phyloP scores from a whole-genome alignment of 2,797 vertebrate genomes.

The Takifugu ocellatus region DNA sequence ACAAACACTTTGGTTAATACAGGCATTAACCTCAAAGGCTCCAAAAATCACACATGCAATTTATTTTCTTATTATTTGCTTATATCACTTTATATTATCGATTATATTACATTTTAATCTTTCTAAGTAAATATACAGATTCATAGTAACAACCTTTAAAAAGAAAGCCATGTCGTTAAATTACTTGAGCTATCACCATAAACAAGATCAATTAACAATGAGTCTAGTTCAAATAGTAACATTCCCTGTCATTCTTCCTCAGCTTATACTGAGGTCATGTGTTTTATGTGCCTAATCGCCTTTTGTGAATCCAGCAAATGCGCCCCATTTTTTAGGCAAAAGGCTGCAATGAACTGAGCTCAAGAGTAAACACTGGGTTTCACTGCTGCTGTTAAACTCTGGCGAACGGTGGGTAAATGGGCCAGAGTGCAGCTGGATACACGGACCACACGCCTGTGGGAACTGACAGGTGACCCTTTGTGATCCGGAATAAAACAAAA shows the following conservation, averaged over 20 bases:
- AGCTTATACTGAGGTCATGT: slow-evolving; percentile 39
- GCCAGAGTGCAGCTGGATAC: slow-evolving; percentile 70
- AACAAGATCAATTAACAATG: neutral
- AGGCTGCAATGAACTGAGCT: slow-evolving; percentile 61
- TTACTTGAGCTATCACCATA: neutral
- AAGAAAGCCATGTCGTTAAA: neutral
- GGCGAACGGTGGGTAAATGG: slow-evolving; percentile 62
- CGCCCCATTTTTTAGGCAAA: slow-evolving; percentile 31
- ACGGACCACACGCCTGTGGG: slow-evolving; percentile 56
- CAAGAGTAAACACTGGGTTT: slow-evolving; percentile 66
- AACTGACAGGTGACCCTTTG: slow-evolving; percentile 71
- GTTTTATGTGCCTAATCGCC: slow-evolving; percentile 41
- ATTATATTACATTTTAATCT: neutral
- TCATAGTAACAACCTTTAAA: neutral
- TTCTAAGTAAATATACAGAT: neutral
- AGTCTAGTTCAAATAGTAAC: neutral
- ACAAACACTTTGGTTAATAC: neutral
- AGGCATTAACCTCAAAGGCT: neutral
- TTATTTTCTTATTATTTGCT: neutral
- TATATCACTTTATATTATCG: neutral
- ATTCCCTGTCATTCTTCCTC: slow-evolving; percentile 6
- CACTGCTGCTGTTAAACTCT: slow-evolving; percentile 55
- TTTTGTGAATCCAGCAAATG: slow-evolving; percentile 42
- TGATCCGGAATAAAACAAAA: slow-evolving; percentile 33
- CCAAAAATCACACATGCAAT: neutral